These are phyloP conservation scores for Calidris pygmaea DNA, from an alignment of 2,113 vertebrate genomes.

Conservation along the genomic window DNA sequence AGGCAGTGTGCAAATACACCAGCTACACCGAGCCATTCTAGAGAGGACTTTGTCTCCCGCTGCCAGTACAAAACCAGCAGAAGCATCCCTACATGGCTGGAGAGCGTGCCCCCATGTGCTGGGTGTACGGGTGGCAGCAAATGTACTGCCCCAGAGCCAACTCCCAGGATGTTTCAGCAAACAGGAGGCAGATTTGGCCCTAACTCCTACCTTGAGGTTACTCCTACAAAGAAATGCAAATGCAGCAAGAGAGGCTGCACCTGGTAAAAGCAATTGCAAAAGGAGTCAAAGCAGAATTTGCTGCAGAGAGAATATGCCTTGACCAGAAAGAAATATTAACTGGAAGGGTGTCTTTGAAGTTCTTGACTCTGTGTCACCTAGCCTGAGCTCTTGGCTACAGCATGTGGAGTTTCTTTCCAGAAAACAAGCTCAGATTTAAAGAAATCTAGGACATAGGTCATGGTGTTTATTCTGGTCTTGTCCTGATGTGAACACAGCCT, in stretches of 20 bases:
- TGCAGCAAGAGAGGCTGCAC: background rate
- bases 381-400: background rate
- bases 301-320: background rate
- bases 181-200: background rate
- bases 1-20: background rate
- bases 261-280: background rate
- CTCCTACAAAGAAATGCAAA: background rate
- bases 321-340: background rate
- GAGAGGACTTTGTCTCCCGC: background rate
- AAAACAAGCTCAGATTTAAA: background rate
- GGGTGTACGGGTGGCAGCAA: background rate
- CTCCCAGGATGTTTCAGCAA: background rate
- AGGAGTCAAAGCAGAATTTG: background rate
- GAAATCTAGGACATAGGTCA: background rate
- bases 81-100: rapidly evolving
- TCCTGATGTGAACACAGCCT: background rate
- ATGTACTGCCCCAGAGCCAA: background rate
- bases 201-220: background rate
- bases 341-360: background rate
- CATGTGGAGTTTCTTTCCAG: background rate
- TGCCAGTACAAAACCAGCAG: background rate
- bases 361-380: background rate
- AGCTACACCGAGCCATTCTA: background rate
- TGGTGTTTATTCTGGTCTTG: background rate
- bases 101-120: rapidly evolving